phyloP scores from a whole-genome alignment of 30 jellyfish, hydroid and myxozoan genomes.

The Turritopsis dohrnii region DNA sequence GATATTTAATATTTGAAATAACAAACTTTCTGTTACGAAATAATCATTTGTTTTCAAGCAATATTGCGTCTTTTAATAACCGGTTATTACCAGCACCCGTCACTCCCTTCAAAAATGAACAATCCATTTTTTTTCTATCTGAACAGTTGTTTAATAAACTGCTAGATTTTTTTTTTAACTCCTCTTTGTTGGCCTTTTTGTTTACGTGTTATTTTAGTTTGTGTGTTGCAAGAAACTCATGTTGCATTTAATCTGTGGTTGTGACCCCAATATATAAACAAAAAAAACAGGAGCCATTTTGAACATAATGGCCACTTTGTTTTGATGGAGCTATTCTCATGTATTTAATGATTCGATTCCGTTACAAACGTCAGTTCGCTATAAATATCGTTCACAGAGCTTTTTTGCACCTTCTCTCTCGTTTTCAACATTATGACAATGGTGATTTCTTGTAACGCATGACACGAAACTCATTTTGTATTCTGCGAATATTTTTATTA shows the following conservation, averaged over 20 bases:
- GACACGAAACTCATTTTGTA: neutral
- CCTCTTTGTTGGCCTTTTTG: neutral
- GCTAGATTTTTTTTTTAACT: neutral
- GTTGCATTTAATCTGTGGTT: neutral
- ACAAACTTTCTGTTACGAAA: neutral
- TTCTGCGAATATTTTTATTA: no score
- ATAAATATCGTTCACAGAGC: neutral
- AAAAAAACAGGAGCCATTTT: neutral
- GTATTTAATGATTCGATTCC: neutral
- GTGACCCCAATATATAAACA: neutral
- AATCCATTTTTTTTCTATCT: neutral
- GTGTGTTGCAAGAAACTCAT: neutral
- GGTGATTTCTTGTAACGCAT: neutral
- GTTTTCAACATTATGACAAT: neutral
- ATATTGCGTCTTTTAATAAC: neutral
- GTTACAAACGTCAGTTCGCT: neutral
- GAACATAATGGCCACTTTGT: neutral
- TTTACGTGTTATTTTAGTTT: neutral
- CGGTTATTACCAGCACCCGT: neutral
- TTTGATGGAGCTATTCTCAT: neutral
- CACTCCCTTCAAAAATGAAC: neutral
- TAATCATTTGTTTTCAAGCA: neutral
- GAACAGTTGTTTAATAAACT: neutral
- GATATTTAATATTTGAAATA: neutral
- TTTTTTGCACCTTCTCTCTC: neutral